Conservation (phyloP, 2,888 invertebrate species). For the Eulithis prunata region DNA sequence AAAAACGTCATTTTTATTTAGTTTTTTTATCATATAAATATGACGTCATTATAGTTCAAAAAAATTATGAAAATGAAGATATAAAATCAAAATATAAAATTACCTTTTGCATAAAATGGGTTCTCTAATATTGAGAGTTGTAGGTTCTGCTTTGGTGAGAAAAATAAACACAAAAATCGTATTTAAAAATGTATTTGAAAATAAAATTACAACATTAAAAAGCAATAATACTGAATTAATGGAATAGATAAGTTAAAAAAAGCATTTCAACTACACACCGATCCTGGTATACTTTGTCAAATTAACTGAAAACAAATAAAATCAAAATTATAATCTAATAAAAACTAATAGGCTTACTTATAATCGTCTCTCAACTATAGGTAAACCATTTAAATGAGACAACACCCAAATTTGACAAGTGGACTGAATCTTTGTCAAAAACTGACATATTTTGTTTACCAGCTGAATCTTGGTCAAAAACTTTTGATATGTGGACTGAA, state of each 20-base stretch:
- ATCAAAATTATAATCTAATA: slow-evolving; percentile 34
- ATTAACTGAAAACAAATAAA: slow-evolving; percentile 77
- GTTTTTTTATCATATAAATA: too few species aligned
- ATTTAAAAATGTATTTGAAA: slow-evolving; percentile 36
- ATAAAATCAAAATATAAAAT: slow-evolving; percentile 19
- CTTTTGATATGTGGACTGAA: too few species aligned
- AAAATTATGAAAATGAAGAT: too few species aligned
- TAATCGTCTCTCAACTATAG: too few species aligned
- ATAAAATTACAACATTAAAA: slow-evolving; percentile 39
- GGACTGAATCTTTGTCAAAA: too few species aligned
- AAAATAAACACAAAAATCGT: slow-evolving; percentile 32
- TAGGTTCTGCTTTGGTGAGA: slow-evolving; percentile 20
- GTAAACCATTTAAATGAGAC: too few species aligned
- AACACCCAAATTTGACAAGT: too few species aligned
- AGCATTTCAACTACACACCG: slow-evolving; percentile 68
- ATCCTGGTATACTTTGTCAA: slow-evolving; percentile 71
- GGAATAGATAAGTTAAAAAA: slow-evolving; percentile 48
- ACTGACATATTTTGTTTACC: too few species aligned
- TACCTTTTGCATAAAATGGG: slow-evolving; percentile 27
- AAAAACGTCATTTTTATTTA: too few species aligned
- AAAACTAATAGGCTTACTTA: background rate
- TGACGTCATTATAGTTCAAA: slow-evolving; percentile 2
- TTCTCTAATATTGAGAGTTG: slow-evolving; percentile 6
- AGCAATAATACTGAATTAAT: slow-evolving; percentile 53
- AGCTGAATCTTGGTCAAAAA: too few species aligned